These are phyloP conservation scores for Streptopelia turtur DNA, from an alignment of 2,797 vertebrate genomes.

Conservation along the genomic window DNA sequence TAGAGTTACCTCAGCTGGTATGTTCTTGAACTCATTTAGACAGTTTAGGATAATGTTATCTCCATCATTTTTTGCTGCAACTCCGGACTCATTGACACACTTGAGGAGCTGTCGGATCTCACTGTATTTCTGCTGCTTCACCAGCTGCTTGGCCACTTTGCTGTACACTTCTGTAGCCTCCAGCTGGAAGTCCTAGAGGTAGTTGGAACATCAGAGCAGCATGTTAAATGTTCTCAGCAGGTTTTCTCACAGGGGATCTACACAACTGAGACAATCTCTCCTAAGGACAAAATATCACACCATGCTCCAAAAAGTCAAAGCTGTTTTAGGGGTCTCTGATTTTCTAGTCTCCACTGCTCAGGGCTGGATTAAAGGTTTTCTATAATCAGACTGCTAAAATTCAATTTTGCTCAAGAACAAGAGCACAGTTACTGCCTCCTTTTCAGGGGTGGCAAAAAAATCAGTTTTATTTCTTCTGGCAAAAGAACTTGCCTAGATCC, in stretches of 20 bases:
- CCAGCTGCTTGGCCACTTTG: conserved; percentile 86
- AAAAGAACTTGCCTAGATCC: neutral
- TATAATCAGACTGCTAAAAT: neutral
- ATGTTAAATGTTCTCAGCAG: neutral
- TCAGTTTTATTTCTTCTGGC: neutral
- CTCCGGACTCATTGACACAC: conserved; percentile 93
- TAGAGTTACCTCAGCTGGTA: conserved; percentile 84
- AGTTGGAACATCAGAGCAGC: neutral
- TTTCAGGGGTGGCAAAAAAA: neutral
- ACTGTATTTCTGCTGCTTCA: conserved; percentile 84
- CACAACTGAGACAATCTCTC: neutral
- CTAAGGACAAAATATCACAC: neutral
- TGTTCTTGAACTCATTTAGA: conserved; percentile 84
- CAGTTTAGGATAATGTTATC: conserved; percentile 92
- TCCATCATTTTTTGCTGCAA: conserved; percentile 89
- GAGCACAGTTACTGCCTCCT: neutral
- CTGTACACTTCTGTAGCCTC: conserved; percentile 89
- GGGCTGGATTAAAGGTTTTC: neutral
- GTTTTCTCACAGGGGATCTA: neutral
- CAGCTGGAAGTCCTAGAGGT: conserved; percentile 92
- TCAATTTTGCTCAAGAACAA: neutral
- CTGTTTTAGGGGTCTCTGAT: neutral
- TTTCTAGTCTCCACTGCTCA: neutral
- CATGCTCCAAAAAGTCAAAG: neutral
- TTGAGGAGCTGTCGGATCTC: conserved; percentile 92